Evolutionary conservation across 2,113 vertebrate species (phyloP), one percentile per base, ranked within the genome.

Genomic region (Panthera tigris): DNA sequence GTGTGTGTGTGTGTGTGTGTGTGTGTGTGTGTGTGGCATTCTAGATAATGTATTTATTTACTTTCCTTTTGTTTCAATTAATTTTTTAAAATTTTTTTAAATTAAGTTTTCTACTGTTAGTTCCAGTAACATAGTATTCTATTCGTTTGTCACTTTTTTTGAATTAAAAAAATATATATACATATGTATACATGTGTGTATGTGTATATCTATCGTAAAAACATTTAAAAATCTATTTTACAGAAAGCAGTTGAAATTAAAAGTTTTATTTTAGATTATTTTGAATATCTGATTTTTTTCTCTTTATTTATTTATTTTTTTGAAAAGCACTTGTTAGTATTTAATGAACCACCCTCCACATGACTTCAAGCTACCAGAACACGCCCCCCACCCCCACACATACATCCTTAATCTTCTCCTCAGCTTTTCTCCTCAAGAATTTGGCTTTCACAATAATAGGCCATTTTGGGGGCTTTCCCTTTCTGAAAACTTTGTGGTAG

Each of bases 281-380:
- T 94, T 85, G 15, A 94, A 82, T 89, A 76, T 86, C 33, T 96
- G 18, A 57, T 71, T 97, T 61, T 61, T 61, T 61, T 61, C 57
- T 61, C 57, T 61, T 76, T 29, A 16, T 76, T 71, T 36, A 5
- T 19, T 71, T 65, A 10, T 14, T 33, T 69, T n/a, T 69, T 45
- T 76, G 39, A 18, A 76, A 76, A 48, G 45, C 15, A 18, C 14
- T 76, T 76, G 25, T 48, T 76, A 76, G 41, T 27, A 29, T 76
- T 76, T 76, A 76, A 76, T 48, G 74, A 76, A 76, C 41, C 45
- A 31, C 27, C 14, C 41, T 76, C 3, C 41, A 76, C 25, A 41
- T 31, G 41, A 76, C 74, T 48, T 76, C 3, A 76, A 45, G 73
- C 25, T 76, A 76, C 73, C 25, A 76, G 25, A 41, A 76, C 7